Base-by-base conservation (phyloP, 1,140 invertebrate species). In the Pectinophora gossypiella region DNA sequence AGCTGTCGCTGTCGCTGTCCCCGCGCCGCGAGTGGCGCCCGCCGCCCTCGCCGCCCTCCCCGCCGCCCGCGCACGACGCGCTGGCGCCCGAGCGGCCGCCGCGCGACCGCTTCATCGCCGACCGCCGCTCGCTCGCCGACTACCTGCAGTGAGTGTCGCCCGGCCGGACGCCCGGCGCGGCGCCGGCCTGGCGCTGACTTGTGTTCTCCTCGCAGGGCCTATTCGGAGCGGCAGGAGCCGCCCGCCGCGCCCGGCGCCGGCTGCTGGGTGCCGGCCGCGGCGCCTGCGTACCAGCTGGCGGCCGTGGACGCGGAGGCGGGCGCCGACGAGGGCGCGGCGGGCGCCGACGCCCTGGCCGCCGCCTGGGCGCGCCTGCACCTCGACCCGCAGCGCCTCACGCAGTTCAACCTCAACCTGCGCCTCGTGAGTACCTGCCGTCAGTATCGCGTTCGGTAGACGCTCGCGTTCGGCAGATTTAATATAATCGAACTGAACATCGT, bases 321-420 rank as follows among this genome's bases (percentile, higher is more conserved):
- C 36, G 32, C 48, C 22, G 22, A 35, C 50, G 51, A 35, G 3
- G 38, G 19, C 19, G 36, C 35, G 32, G 51, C 42, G 32, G 32
- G 40, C 44, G 18, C 32, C 22, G 19, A 9, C 43, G 19, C 43
- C 20, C 43, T 32, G 9, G 21, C 27, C 7, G 13, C 16, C 22
- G 46, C 46, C 1, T 92, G 91, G 91, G 88, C 89, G 59, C 89
- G 89, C 21, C 89, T 92, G 32, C 88, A 90, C 62, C 76, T 93
- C 7, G 90, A 93, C 81, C 85, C 89, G 19, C 82, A 83, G 22
- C 88, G 88, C 54, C 87, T 93, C 13, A 92, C 91, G 44, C 89
- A 92, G 69, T 93, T 90, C 91, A 92, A 91, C 61, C 90, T 91
- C 35, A 93, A 93, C 82, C 68, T 93, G 49, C 82, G 92, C 53